A percentile compares a stretch with the other conserved stretches of the same genome.
phyloP scores from a whole-genome alignment of 1,140 invertebrate species.

The Leptestheria dahalacensis region DNA sequence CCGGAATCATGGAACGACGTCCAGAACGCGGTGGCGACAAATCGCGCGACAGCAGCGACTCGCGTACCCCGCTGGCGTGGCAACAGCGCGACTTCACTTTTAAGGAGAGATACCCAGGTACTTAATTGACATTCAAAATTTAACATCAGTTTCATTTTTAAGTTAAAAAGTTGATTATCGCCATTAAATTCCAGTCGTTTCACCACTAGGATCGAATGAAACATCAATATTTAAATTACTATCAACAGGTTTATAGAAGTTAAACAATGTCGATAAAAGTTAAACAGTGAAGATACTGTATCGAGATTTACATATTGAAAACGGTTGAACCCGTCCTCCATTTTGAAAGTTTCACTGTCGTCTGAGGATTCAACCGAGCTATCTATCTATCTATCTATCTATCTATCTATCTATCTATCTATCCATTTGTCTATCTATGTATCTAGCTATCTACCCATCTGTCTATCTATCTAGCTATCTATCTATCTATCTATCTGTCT shows the following conservation, averaged over 20 bases:
- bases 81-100: constrained; percentile 16
- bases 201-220: not conserved
- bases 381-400: no score
- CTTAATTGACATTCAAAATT: not conserved
- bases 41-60: constrained; percentile 6
- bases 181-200: no score
- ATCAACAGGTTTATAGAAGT: not conserved
- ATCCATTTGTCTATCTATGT: no score
- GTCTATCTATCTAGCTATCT: no score
- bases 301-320: not conserved
- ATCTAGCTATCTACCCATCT: no score
- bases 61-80: constrained; percentile 14
- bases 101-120: constrained; percentile 14
- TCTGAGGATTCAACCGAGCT: no score
- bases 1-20: not conserved
- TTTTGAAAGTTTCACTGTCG: no score
- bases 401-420: no score
- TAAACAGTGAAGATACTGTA: not conserved
- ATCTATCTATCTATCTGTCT: no score
- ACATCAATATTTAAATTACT: not conserved
- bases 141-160: no score
- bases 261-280: not conserved
- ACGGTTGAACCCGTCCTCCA: no score
- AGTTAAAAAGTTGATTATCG: no score
- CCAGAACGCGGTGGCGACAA: not conserved